A percentile compares a stretch with the other conserved stretches of the same genome.
These are phyloP conservation scores for Brachyalestes nurse DNA, from an alignment of 2,797 vertebrate species.

Conservation along the genomic window DNA sequence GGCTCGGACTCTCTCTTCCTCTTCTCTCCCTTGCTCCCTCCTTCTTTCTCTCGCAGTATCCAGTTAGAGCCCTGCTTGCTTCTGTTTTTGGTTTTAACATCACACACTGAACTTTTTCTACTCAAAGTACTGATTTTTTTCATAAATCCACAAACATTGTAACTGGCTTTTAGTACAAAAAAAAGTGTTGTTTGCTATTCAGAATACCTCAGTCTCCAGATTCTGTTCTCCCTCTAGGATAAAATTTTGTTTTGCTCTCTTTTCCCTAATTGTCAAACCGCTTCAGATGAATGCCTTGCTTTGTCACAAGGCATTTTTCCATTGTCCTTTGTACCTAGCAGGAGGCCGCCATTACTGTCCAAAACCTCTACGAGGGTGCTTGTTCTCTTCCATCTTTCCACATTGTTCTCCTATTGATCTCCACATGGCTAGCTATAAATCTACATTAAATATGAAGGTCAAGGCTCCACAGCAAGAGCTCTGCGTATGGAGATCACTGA, in stretches of 20 bases:
- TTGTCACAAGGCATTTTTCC: constrained; percentile 57
- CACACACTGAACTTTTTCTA: not conserved
- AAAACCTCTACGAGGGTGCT: constrained; percentile 51
- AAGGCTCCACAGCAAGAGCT: constrained; percentile 51
- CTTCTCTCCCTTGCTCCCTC: constrained; percentile 14
- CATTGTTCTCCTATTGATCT: constrained; percentile 68
- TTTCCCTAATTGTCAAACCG: constrained; percentile 49
- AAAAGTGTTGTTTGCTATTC: not conserved
- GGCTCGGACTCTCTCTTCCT: constrained; percentile 25
- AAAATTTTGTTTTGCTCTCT: constrained; percentile 36
- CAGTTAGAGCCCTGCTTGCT: not conserved
- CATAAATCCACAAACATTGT: not conserved
- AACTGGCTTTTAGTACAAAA: not conserved
- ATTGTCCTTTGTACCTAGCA: constrained; percentile 58
- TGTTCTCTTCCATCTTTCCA: constrained; percentile 57
- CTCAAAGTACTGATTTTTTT: not conserved
- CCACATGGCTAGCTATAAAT: constrained; percentile 63
- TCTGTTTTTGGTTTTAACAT: constrained; percentile 23
- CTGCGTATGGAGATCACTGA: constrained; percentile 63
- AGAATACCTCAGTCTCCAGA: constrained; percentile 3
- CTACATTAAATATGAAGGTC: constrained; percentile 62
- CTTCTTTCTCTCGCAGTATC: constrained; percentile 7
- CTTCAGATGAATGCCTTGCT: constrained; percentile 51
- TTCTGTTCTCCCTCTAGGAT: constrained; percentile 23
- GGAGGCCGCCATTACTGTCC: constrained; percentile 56